These are phyloP conservation scores for Actinostola sp. DNA, from an alignment of 92 coral and sea anemone species.

Conservation along the genomic window DNA sequence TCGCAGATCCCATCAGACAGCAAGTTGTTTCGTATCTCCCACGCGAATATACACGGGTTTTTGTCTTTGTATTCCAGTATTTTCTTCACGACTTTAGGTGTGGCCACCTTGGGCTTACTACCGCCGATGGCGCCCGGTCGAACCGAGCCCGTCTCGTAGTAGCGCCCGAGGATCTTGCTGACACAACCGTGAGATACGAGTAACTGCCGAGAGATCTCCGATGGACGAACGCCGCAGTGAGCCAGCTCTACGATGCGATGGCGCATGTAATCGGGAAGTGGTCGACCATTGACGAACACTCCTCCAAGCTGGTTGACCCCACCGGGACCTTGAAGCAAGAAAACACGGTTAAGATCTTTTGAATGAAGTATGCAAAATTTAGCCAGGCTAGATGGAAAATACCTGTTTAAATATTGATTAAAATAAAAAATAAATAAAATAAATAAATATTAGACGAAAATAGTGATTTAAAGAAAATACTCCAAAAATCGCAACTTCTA, in stretches of 20 bases:
- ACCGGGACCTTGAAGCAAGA: conserved; percentile 87
- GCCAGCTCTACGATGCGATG: conserved; percentile 99
- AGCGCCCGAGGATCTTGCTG: conserved; percentile 97
- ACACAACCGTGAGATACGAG: conserved; percentile 99
- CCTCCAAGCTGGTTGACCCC: conserved; percentile 99
- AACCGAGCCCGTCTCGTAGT: conserved; percentile 98
- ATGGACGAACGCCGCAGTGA: conserved; percentile 98
- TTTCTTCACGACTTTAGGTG: conserved; percentile 93
- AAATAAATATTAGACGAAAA: no score
- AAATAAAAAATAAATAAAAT: no score
- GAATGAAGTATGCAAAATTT: no score
- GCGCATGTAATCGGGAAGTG: conserved; percentile 99
- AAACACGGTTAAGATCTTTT: background rate
- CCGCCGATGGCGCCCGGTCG: conserved; percentile 99
- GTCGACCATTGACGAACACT: conserved; percentile 99
- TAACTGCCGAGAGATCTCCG: conserved; percentile 99
- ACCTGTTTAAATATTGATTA: no score
- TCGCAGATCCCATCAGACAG: conserved; percentile 92
- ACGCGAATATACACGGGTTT: conserved; percentile 97
- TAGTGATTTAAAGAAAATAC: no score
- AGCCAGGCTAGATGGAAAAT: no score
- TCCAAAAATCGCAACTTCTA: no score
- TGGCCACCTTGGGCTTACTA: conserved; percentile 97
- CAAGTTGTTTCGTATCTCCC: conserved; percentile 96
- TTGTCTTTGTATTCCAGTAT: conserved; percentile 93